Conservation (phyloP, 2,113 vertebrate species). For the Ammodytes marinus region DNA sequence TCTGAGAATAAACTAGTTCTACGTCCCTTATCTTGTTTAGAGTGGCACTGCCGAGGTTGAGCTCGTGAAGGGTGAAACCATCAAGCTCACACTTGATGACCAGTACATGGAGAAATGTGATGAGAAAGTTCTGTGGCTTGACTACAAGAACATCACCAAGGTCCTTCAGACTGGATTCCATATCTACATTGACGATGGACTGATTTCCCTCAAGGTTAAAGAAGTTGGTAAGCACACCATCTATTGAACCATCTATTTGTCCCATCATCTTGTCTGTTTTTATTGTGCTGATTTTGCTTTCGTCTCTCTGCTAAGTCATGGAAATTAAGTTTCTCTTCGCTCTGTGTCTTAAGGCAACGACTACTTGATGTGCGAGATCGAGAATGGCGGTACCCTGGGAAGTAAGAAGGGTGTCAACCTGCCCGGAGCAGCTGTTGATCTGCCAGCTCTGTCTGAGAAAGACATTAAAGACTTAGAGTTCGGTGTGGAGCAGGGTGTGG, state of each 20-base stretch:
- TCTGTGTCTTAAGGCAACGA: conserved; percentile 83
- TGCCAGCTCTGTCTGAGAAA: conserved; percentile 94
- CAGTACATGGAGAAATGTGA: conserved; percentile 93
- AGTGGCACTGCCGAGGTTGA: conserved; percentile 97
- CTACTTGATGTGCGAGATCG: conserved; percentile 89
- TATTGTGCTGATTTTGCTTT: neutral
- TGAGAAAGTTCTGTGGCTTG: conserved; percentile 93
- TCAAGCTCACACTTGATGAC: conserved; percentile 93
- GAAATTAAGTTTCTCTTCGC: neutral
- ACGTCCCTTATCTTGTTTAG: conserved; percentile 68
- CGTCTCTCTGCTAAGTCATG: neutral
- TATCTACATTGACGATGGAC: conserved; percentile 94
- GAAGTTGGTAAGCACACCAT: conserved; percentile 87
- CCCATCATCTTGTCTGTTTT: neutral
- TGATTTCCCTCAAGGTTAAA: conserved; percentile 94
- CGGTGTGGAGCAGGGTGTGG: conserved; percentile 94
- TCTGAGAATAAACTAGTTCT: neutral
- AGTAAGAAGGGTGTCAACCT: conserved; percentile 99
- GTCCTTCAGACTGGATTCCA: conserved; percentile 91
- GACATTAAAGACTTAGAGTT: conserved; percentile 96
- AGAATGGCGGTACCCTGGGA: conserved; percentile 93
- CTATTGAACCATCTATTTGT: neutral
- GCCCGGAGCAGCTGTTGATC: conserved; percentile 93
- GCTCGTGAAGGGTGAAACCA: conserved; percentile 89
- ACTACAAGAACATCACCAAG: conserved; percentile 97